These are phyloP conservation scores for Sebastes nivosus DNA, from an alignment of 2,797 vertebrate species.

Conservation along the genomic window DNA sequence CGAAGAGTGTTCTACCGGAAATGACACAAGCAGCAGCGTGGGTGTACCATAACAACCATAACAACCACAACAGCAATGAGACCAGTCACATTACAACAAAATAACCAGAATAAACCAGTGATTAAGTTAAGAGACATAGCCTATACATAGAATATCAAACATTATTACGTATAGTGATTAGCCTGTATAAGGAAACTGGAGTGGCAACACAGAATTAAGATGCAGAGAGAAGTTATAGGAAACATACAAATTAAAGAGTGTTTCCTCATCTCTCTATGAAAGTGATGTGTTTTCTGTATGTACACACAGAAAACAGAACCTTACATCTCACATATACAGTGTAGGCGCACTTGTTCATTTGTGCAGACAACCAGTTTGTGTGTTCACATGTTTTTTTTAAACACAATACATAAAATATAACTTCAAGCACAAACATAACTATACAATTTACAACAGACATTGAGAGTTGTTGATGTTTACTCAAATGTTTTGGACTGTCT, in stretches of 20 bases:
- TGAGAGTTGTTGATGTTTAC: no score
- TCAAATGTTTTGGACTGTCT: no score
- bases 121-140: background rate
- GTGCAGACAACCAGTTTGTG: no score
- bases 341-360: rapidly evolving
- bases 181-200: no score
- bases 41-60: background rate
- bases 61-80: background rate
- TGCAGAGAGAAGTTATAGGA: background rate
- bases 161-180: background rate
- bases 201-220: no score
- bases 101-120: background rate
- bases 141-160: background rate
- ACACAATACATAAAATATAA: background rate
- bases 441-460: background rate
- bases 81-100: background rate
- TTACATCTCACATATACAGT: background rate
- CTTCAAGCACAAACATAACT: background rate
- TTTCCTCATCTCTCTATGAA: no score
- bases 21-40: constrained; percentile 33
- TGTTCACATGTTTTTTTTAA: background rate
- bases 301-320: background rate
- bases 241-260: background rate
- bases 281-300: no score
- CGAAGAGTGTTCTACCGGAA: constrained; percentile 36